phyloP scores from a whole-genome alignment of 2,797 vertebrate species.

The Parauchenoglanis ngamensis region DNA sequence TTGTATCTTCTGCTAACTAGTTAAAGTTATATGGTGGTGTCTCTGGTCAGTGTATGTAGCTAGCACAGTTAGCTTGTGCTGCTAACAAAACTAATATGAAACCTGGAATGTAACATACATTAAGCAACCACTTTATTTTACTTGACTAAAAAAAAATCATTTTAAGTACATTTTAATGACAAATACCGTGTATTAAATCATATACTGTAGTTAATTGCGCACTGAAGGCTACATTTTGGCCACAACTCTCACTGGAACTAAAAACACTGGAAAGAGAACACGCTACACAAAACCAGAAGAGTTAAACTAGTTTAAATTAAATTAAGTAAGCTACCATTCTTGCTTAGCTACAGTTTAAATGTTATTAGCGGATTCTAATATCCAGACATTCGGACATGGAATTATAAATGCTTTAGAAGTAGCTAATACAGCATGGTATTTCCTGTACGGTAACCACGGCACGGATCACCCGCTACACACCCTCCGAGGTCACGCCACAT shows the following conservation, averaged over 20 bases:
- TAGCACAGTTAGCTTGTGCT: neutral
- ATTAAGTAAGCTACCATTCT: neutral
- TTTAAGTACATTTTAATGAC: no score
- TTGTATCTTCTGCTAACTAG: no score
- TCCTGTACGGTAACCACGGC: neutral
- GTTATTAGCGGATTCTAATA: neutral
- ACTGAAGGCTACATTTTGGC: neutral
- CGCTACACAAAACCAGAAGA: neutral
- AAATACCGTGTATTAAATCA: neutral
- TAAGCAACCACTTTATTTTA: neutral
- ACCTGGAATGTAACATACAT: neutral
- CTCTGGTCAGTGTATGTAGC: no score
- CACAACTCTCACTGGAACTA: no score
- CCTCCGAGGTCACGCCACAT: neutral
- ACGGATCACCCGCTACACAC: neutral
- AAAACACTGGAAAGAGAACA: neutral
- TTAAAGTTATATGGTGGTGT: no score
- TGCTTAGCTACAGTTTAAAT: neutral
- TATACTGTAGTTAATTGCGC: no score
- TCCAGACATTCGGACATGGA: neutral
- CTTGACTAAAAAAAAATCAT: no score
- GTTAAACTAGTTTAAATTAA: neutral
- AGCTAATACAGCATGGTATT: neutral
- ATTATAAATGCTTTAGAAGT: neutral
- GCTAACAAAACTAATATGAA: neutral